These are phyloP conservation scores for Campoletis raptor DNA, from an alignment of 2,888 invertebrate genomes.

Conservation along the genomic window DNA sequence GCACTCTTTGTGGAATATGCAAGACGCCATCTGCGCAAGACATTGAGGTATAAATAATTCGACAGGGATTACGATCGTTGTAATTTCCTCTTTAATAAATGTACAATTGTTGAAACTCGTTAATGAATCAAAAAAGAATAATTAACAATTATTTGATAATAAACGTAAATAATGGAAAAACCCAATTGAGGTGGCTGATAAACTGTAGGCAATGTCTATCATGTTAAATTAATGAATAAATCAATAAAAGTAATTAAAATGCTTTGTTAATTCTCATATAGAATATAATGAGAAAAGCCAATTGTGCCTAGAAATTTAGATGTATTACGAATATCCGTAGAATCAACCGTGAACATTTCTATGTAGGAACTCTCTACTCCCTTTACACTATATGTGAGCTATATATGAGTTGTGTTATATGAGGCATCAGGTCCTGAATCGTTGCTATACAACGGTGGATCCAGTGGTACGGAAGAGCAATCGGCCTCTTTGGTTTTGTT, in stretches of 20 bases:
- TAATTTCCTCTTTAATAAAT: too few relatives aligned
- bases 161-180: background rate
- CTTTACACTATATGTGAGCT: too few relatives aligned
- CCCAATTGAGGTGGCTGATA: background rate
- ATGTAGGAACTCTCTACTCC: slow-evolving; percentile 2
- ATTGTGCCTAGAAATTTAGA: background rate
- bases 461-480: slow-evolving; percentile 59
- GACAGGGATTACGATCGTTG: too few relatives aligned
- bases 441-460: slow-evolving; percentile 37
- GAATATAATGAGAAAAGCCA: background rate
- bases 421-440: slow-evolving; percentile 45
- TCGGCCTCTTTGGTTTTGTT: slow-evolving; percentile 33
- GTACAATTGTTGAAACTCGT: too few relatives aligned
- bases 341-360: background rate
- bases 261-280: background rate
- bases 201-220: too few relatives aligned
- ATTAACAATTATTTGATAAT: background rate
- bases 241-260: background rate
- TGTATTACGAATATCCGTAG: slow-evolving; percentile 3
- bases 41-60: too few relatives aligned
- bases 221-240: background rate
- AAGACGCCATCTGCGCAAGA: background rate
- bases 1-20: background rate
- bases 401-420: slow-evolving; percentile 16
- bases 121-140: background rate